Conservation (phyloP, 2,113 vertebrate species). For the Pedionomus torquatus region DNA sequence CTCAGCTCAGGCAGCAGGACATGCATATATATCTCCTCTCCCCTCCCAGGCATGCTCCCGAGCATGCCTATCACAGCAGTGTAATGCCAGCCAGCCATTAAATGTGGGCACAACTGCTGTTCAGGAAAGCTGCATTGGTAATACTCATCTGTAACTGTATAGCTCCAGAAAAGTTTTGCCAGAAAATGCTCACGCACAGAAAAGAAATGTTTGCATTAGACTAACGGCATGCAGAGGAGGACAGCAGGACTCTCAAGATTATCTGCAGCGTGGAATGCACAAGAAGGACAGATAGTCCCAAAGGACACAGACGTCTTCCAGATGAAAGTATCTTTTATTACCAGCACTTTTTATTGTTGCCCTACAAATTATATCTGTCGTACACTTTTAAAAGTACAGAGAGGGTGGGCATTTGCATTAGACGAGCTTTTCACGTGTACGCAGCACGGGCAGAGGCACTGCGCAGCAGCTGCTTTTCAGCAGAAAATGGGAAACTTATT, state of each 20-base stretch:
- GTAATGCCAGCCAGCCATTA: background rate
- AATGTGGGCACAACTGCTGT: background rate
- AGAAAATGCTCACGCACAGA: background rate
- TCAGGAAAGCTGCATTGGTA: background rate
- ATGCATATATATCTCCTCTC: background rate
- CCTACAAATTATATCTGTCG: background rate
- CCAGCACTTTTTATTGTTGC: background rate
- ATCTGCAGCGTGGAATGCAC: background rate
- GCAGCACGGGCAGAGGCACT: background rate
- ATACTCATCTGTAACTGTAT: background rate
- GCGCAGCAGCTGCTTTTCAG: background rate
- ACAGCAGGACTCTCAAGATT: background rate
- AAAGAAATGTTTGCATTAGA: background rate
- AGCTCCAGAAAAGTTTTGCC: background rate
- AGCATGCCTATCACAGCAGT: background rate
- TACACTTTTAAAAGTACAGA: background rate
- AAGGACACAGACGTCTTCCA: background rate
- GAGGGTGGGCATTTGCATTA: background rate
- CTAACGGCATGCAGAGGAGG: background rate
- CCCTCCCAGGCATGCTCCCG: background rate
- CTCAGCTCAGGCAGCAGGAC: background rate
- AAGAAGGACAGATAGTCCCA: background rate
- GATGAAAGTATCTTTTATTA: background rate
- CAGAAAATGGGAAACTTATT: background rate
- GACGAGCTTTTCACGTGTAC: background rate